Conservation (phyloP, 2,888 invertebrate genomes). For the Drosophila bunnanda region DNA sequence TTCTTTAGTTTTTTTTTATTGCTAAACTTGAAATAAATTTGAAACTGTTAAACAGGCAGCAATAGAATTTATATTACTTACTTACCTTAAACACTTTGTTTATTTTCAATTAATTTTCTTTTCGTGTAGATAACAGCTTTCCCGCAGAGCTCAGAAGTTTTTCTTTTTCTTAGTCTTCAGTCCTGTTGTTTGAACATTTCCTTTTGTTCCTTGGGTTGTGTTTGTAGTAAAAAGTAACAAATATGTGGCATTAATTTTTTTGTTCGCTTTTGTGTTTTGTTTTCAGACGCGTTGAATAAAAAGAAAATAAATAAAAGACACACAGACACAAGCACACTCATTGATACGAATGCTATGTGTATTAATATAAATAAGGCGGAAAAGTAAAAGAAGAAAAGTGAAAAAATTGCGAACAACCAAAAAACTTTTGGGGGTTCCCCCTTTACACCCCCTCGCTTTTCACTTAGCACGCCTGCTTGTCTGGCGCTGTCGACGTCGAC, state of each 20-base stretch:
- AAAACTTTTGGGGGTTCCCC: slow-evolving; percentile 56
- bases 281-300: slow-evolving; percentile 58
- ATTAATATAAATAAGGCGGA: slow-evolving; percentile 73
- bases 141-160: slow-evolving; percentile 18
- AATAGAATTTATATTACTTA: neutral
- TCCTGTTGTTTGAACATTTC: slow-evolving; percentile 41
- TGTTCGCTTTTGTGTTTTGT: slow-evolving; percentile 36
- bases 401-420: slow-evolving; percentile 52
- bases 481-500: slow-evolving; percentile 56
- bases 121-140: slow-evolving; percentile 32
- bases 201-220: slow-evolving; percentile 42
- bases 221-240: slow-evolving; percentile 56
- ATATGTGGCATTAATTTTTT: slow-evolving; percentile 57
- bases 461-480: slow-evolving; percentile 67
- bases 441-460: slow-evolving; percentile 17
- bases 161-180: slow-evolving; percentile 9
- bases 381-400: slow-evolving; percentile 53
- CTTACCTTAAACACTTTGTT: neutral
- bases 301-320: slow-evolving; percentile 65
- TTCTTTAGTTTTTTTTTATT: neutral
- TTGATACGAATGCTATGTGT: slow-evolving; percentile 54
- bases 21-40: neutral
- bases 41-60: neutral
- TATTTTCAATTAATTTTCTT: slow-evolving; percentile 5
- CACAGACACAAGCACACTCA: slow-evolving; percentile 26